Evolutionary conservation across 2,888 invertebrate species (phyloP).

Genomic region (Aspidapion aeneum): DNA sequence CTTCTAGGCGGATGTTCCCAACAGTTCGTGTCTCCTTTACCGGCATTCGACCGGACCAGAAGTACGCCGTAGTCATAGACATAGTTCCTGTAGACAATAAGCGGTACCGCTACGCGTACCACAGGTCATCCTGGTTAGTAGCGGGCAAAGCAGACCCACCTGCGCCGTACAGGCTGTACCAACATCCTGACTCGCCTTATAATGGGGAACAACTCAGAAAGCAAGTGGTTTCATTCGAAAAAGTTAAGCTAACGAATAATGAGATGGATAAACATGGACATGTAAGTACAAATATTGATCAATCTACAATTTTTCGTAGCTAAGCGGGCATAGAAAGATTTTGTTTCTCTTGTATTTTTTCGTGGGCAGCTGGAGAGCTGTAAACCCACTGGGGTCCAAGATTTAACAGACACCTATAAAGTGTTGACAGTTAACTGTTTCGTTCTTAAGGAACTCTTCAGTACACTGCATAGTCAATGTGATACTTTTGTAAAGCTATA

Average conservation of each 20-base stretch:
- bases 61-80: constrained; percentile 74
- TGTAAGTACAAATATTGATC: constrained; percentile 52
- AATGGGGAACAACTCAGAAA: constrained; percentile 73
- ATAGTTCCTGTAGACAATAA: constrained; percentile 79
- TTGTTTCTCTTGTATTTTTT: no score
- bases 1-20: constrained; percentile 77
- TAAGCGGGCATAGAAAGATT: no score
- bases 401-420: no score
- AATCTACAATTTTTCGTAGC: no score
- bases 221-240: constrained; percentile 79
- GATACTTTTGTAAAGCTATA: no score
- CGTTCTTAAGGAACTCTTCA: no score
- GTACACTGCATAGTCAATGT: no score
- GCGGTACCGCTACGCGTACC: constrained; percentile 77
- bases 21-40: constrained; percentile 72
- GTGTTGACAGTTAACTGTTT: no score
- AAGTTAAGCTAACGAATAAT: constrained; percentile 81
- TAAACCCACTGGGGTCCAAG: no score
- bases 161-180: constrained; percentile 66
- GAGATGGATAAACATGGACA: constrained; percentile 76
- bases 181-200: constrained; percentile 79
- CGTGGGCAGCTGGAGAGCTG: no score
- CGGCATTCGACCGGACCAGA: constrained; percentile 61
- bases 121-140: constrained; percentile 77
- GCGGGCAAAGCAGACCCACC: constrained; percentile 81